Base-by-base conservation (phyloP, 2,113 vertebrate species). In the Alethe castanea region DNA sequence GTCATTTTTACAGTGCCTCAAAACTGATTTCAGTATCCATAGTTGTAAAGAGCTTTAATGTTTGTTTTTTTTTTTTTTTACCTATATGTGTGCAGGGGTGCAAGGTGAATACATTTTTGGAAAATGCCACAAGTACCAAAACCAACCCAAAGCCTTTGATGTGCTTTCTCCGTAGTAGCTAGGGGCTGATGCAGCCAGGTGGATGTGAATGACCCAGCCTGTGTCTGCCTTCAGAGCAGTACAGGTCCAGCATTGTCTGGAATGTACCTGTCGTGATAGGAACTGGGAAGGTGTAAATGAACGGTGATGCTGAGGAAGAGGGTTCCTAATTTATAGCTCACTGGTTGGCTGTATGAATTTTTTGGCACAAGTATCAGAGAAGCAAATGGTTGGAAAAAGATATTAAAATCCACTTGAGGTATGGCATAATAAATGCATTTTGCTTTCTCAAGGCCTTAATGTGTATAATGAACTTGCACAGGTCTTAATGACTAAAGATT, bases 1-100 rank as follows among this genome's bases (percentile, higher is more conserved):
- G 81, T 96, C 91, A 83, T 94, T 97, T 97, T 97, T 96, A 94
- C 94, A 97, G 96, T 97, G 97, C 96, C 95, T 96, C 97, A 95
- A 29, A 88, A 91, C 92, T 95, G n/a, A 94, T 97, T 97, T 98
- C 80, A 94, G 33, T 88, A 83, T 93, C 83, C 94, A 84, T 94
- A 93, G 85, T 97, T 70, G 82, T 96, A 92, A 94, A 90, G 48
- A 97, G 93, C 90, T 97, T 97, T 97, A 96, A 96, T 45, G 19
- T 14, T 29, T 59, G 44, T 14, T 29, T 59, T 62, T 9, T 16
- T 35, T 60, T 73, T 35, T 76, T 86, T 80, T 89, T 1, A 83
- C 5, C 62, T 90, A 28, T 70, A 3, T 44, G 71, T 36, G 90
- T 93, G 92, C 72, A 61, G 80, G 88, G 77, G 64, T 89, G 93